Evolutionary conservation across 2,797 vertebrate species (phyloP), one percentile per base, ranked within the genome.

Genomic region (Notolepis coatsorum): DNA sequence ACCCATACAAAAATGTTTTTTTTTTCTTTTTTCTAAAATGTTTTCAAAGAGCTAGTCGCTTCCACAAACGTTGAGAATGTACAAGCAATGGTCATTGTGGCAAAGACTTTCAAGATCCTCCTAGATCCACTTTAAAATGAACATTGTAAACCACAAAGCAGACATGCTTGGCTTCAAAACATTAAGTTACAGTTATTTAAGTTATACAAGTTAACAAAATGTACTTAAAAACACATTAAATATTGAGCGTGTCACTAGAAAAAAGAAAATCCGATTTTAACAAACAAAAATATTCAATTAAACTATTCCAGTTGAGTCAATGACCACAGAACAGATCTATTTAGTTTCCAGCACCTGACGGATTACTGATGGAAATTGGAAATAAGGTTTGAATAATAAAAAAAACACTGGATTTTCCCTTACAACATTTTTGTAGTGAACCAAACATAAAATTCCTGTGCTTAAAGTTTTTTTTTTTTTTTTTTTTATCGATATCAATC

Each of bases 221-320:
- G 75, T 81, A 86, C 84, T 84, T 80, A 82, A 85, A 71, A 86
- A 89, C 81, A 91, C 82, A 90, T 89, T 91, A 86, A 92, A 93
- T 89, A 92, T 75, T 73, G 74, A 88, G 81, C 80, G 84, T 82
- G 80, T 84, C 65, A 81, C 80, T 85, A 85, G 79, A 88, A 88
- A 71, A 83, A 71, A 63, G 66, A 71, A 69, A 68, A 64, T 35
- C 38, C 71, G 63, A 79, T 62, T 76, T 75, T 37, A 31, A 74
- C 75, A 78, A 83, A 62, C 5, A 12, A 15, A 31, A 25, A 71
- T 79, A 75, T 58, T 59, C 30, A 68, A 74, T 64, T 58, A 50
- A 67, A 74, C 48, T 70, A 73, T 79, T 91, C 87, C 87, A 86
- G 80, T 86, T 71, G 68, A 75, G 71, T 84, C 63, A 50, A 80